phyloP scores from a whole-genome alignment of 2,797 vertebrate genomes.

The Pangasius krempfi region DNA sequence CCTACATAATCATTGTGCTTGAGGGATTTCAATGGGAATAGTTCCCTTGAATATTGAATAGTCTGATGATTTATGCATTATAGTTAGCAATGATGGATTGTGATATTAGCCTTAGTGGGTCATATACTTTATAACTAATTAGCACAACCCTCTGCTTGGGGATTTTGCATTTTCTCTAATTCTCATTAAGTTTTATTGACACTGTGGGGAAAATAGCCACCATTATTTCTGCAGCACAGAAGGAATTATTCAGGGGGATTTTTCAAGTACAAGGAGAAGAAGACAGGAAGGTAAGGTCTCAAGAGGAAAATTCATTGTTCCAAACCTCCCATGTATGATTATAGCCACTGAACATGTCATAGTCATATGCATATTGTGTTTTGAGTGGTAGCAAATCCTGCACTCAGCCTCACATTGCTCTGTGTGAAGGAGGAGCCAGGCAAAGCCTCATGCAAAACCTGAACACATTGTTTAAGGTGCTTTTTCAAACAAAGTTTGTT shows the following conservation, averaged over 20 bases:
- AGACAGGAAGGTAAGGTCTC: background rate
- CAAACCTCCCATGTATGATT: background rate
- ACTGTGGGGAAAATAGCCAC: background rate
- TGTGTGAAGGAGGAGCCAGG: constrained; percentile 71
- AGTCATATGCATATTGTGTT: background rate
- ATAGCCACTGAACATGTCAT: background rate
- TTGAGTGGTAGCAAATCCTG: constrained; percentile 45
- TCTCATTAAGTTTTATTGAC: constrained; percentile 29
- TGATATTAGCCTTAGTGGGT: constrained; percentile 30
- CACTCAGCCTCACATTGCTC: constrained; percentile 61
- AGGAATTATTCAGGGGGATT: background rate
- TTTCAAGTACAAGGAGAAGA: background rate
- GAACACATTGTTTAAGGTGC: constrained; percentile 72
- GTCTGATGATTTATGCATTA: constrained; percentile 36
- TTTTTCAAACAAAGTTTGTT: constrained; percentile 64
- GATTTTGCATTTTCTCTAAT: constrained; percentile 7
- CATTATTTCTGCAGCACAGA: constrained; percentile 22
- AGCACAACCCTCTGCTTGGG: constrained; percentile 19
- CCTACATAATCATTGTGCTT: constrained; percentile 30
- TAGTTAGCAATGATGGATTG: constrained; percentile 35
- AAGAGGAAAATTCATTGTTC: background rate
- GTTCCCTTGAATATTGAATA: constrained; percentile 41
- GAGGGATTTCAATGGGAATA: constrained; percentile 30
- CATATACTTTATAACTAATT: constrained; percentile 27
- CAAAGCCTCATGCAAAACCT: constrained; percentile 70